Evolutionary conservation across 2,797 vertebrate genomes (phyloP).

Genomic region (Lerista edwardsae): DNA sequence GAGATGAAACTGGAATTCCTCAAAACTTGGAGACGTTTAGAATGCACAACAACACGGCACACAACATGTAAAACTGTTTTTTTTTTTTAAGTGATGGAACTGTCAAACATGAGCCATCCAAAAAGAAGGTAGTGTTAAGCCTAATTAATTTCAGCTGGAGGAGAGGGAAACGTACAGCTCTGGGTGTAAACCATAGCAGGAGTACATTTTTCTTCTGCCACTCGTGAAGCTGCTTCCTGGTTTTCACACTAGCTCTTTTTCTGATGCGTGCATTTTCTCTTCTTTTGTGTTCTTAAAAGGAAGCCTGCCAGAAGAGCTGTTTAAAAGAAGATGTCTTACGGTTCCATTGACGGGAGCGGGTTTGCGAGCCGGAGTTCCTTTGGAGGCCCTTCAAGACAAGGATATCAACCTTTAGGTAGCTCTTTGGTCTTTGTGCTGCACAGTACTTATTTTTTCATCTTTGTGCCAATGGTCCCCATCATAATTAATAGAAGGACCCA

Average conservation of each 20-base stretch:
- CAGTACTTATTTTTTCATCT: no score
- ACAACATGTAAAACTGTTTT: no score
- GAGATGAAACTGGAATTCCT: no score
- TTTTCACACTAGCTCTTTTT: background rate
- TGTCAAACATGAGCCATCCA: no score
- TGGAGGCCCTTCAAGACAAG: conserved; percentile 83
- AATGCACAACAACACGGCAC: no score
- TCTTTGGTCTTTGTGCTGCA: background rate
- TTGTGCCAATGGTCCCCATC: background rate
- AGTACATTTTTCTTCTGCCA: no score
- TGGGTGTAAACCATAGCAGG: no score
- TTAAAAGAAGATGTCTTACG: conserved; percentile 86
- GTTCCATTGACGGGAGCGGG: conserved; percentile 85
- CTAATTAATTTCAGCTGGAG: no score
- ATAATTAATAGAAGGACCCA: background rate
- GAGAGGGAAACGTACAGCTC: no score
- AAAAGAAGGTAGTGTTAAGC: no score
- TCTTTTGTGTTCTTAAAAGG: conserved; percentile 44
- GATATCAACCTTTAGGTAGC: conserved; percentile 89
- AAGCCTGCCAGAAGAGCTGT: background rate
- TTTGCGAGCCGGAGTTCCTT: conserved; percentile 86
- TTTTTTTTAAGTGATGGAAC: no score
- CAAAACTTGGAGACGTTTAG: no score
- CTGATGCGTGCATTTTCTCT: background rate
- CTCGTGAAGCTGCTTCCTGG: background rate